A percentile compares a stretch with the other conserved stretches of the same genome.
Conservation (phyloP, 2,797 vertebrate genomes). For the Hoplostethus mediterraneus region DNA sequence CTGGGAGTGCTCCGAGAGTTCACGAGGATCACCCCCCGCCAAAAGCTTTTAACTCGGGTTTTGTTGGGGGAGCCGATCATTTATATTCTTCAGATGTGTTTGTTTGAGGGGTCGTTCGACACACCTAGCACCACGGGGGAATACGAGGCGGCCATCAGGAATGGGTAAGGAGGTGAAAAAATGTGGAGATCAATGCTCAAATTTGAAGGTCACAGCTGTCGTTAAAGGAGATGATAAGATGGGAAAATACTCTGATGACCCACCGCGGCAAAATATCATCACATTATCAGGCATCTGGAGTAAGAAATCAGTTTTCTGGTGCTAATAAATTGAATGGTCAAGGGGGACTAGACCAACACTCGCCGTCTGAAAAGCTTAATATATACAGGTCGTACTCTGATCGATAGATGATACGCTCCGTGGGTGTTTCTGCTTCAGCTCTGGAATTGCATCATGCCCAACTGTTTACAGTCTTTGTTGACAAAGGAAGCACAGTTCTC, state of each 20-base stretch:
- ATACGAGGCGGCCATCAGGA: slow-evolving; percentile 46
- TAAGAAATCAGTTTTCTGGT: background rate
- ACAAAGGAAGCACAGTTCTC: slow-evolving; percentile 66
- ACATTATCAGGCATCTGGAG: slow-evolving; percentile 4
- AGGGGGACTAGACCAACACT: slow-evolving; percentile 2
- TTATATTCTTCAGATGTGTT: slow-evolving; percentile 72
- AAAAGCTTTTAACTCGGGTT: slow-evolving; percentile 79
- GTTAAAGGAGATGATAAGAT: slow-evolving; percentile 29
- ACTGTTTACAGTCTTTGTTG: slow-evolving; percentile 68
- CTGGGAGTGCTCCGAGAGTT: slow-evolving; percentile 79
- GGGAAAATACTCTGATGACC: slow-evolving; percentile 12
- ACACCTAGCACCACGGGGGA: slow-evolving; percentile 55
- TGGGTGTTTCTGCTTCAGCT: slow-evolving; percentile 49
- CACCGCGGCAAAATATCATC: slow-evolving; percentile 11
- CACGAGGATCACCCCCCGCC: slow-evolving; percentile 58
- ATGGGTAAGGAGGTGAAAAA: slow-evolving; percentile 32
- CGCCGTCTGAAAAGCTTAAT: slow-evolving; percentile 20
- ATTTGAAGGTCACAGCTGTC: slow-evolving; percentile 69
- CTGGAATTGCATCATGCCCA: slow-evolving; percentile 67
- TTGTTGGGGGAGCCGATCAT: slow-evolving; percentile 67
- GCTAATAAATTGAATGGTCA: background rate
- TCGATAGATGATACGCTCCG: slow-evolving; percentile 50
- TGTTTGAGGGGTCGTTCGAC: slow-evolving; percentile 67
- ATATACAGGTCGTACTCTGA: slow-evolving; percentile 37
- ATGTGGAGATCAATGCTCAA: slow-evolving; percentile 42